A percentile compares a stretch with the other conserved stretches of the same genome.
phyloP scores from a whole-genome alignment of 2,888 invertebrate species.

The Eustalomyia histrio region DNA sequence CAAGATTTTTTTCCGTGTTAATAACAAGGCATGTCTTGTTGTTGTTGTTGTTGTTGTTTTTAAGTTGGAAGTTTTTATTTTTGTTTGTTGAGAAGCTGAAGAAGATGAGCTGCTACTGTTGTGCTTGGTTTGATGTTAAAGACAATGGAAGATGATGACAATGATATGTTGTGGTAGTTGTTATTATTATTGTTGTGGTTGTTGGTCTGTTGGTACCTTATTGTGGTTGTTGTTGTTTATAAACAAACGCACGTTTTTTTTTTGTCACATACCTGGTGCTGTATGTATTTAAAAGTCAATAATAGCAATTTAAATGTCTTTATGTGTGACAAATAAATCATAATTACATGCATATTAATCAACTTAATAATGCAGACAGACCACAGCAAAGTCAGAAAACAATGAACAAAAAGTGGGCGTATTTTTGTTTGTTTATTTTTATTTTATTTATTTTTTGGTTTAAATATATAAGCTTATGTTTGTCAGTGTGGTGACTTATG shows the following conservation, averaged over 20 bases:
- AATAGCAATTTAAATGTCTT: slow-evolving; percentile 50
- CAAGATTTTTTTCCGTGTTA: slow-evolving; percentile 42
- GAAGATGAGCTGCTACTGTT: slow-evolving; percentile 49
- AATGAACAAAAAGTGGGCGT: slow-evolving; percentile 2
- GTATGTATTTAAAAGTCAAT: slow-evolving; percentile 48
- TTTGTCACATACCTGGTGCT: slow-evolving; percentile 28
- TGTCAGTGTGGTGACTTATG: background rate
- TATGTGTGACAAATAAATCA: slow-evolving; percentile 57
- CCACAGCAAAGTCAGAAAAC: background rate
- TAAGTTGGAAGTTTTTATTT: background rate
- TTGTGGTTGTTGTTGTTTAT: slow-evolving; percentile 6
- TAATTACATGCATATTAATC: slow-evolving; percentile 38
- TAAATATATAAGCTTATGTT: background rate
- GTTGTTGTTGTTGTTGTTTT: background rate
- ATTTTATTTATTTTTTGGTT: no score
- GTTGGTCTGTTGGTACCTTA: background rate
- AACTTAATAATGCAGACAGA: slow-evolving; percentile 14
- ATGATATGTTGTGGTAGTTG: slow-evolving; percentile 44
- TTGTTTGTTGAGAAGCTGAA: background rate
- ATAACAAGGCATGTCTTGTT: slow-evolving; percentile 41
- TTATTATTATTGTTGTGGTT: slow-evolving; percentile 2
- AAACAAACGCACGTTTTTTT: slow-evolving; percentile 32
- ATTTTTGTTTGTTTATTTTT: background rate
- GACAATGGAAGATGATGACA: slow-evolving; percentile 60
- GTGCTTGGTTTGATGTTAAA: slow-evolving; percentile 23